Conservation (phyloP, 2,888 invertebrate genomes). For the Cephus rjabovi region DNA sequence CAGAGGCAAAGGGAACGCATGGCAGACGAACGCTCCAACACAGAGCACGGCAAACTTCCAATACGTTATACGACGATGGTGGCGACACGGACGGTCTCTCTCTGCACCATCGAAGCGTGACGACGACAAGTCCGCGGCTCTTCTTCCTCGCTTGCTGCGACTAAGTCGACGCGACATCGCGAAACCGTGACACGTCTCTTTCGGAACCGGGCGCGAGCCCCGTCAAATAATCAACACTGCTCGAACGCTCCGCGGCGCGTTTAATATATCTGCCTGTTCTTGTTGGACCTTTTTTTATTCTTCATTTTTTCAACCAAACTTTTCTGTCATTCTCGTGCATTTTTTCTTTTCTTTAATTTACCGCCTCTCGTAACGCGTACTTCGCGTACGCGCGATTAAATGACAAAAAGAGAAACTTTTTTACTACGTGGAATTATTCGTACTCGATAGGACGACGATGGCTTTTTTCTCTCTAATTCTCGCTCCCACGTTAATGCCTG, state of each 20-base stretch:
- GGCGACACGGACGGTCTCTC: slow-evolving; percentile 27
- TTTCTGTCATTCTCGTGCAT: background rate
- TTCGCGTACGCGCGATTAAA: background rate
- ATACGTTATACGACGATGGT: background rate
- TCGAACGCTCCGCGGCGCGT: background rate
- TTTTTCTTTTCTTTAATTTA: background rate
- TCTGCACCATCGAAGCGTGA: slow-evolving; percentile 61
- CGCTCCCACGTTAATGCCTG: background rate
- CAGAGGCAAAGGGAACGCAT: background rate
- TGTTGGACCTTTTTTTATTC: background rate
- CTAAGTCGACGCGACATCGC: slow-evolving; percentile 63
- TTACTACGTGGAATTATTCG: background rate
- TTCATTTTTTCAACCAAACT: background rate
- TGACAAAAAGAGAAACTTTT: background rate
- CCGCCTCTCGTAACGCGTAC: background rate
- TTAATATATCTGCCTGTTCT: background rate
- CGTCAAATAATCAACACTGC: background rate
- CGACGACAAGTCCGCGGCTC: slow-evolving; percentile 61
- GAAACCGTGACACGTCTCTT: slow-evolving; percentile 60
- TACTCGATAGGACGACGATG: background rate
- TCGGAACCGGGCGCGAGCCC: background rate
- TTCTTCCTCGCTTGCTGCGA: slow-evolving; percentile 54
- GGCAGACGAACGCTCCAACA: background rate
- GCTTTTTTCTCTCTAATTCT: background rate
- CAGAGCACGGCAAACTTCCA: background rate